Percentiles rank a stretch among this genome's conserved stretches.
These are phyloP conservation scores for Nemotelus pantherinus DNA, from an alignment of 2,888 invertebrate genomes.

Conservation along the genomic window DNA sequence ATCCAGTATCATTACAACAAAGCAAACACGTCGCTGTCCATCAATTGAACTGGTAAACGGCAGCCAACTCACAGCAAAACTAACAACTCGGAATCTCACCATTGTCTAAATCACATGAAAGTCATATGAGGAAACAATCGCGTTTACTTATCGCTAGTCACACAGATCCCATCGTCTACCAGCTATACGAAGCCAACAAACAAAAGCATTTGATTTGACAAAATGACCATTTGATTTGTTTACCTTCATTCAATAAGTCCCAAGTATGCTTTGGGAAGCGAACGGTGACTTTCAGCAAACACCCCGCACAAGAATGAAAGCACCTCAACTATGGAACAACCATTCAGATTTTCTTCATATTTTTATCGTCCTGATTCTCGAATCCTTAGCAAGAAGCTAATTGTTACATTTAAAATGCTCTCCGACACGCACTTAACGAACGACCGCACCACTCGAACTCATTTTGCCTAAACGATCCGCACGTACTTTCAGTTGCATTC, in stretches of 20 bases:
- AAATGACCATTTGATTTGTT: conserved; percentile 35
- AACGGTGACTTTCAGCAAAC: too few relatives aligned
- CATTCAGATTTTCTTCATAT: too few relatives aligned
- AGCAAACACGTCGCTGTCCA: not conserved
- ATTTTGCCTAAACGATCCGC: too few relatives aligned
- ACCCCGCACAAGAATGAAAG: too few relatives aligned
- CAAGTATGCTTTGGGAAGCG: too few relatives aligned
- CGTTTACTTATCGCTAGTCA: conserved; percentile 10
- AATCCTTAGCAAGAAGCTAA: too few relatives aligned
- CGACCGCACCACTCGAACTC: too few relatives aligned
- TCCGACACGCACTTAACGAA: too few relatives aligned
- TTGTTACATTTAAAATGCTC: too few relatives aligned
- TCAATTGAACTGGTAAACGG: not conserved
- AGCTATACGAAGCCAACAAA: conserved; percentile 15
- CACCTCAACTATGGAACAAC: too few relatives aligned
- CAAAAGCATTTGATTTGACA: not conserved
- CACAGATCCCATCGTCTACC: conserved; percentile 4
- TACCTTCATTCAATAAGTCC: not conserved
- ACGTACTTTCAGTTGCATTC: not conserved
- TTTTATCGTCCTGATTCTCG: too few relatives aligned
- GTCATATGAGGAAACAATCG: not conserved
- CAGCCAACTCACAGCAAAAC: not conserved
- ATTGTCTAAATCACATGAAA: not conserved
- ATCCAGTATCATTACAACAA: too few relatives aligned
- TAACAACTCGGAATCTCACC: not conserved